Base-by-base conservation (phyloP, 2,797 vertebrate species). In the Pseudomugil tenellus region DNA sequence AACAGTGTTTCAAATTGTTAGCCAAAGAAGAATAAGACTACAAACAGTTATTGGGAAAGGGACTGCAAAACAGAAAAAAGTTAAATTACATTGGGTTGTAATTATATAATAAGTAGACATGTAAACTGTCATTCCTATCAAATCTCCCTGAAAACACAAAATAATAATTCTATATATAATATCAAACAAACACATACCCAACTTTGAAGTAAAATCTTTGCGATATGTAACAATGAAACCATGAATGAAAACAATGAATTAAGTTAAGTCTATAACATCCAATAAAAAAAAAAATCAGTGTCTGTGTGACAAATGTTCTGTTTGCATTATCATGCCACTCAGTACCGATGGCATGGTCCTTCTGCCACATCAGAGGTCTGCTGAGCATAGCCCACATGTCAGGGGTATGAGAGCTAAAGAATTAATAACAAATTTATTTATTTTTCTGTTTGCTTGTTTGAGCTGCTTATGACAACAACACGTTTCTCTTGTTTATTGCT, bases 241-340 rank as follows among this genome's bases (percentile, higher is more conserved):
- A 10, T 60, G 56, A 79, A 16, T 68, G 14, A 77, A 67, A 80
- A 62, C 23, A n/a, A 34, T 72, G 39, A 82, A 79, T 76, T 46
- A 67, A 70, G 60, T 73, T 74, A 26, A 70, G 46, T 12, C 9
- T 51, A 59, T 62, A 70, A 62, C 70, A 84, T n/a, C n/a, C n/a
- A n/a, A n/a, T n/a, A n/a, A 59, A 21, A 58, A 70, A 58, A 81
- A 68, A 79, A 84, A 89, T 84, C 84, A 86, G 55, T 86, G 80
- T 87, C 81, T 69, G 43, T 67, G 79, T 77, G 79, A 85, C 56
- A 72, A 72, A 88, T 83, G 65, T 56, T 70, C 63, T 89, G 85
- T 90, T 70, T 87, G 58, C 63, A 66, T 89, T 85, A 70, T 70
- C 53, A 35, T 12, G 67, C 32, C 4, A 52, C 69, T 71, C 25